Conservation (phyloP, 2,888 invertebrate genomes). For the Agonopterix arenella region DNA sequence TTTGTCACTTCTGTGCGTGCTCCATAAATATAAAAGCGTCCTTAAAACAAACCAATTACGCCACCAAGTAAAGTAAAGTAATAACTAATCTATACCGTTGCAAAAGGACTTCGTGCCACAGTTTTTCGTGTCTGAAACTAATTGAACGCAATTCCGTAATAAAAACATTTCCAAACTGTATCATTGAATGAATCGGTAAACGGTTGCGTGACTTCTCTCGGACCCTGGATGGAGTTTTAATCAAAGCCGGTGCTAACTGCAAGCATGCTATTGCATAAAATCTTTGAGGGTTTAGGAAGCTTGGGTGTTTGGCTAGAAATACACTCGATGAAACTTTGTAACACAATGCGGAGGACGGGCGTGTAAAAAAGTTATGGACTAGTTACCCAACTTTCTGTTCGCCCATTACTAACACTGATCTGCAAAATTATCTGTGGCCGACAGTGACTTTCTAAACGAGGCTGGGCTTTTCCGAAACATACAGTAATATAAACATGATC, state of each 20-base stretch:
- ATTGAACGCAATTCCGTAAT: constrained; percentile 44
- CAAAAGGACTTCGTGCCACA: constrained; percentile 27
- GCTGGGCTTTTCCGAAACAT: no score
- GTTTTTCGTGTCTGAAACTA: constrained; percentile 40
- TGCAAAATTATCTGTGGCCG: no score
- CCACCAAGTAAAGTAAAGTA: background rate
- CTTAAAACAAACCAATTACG: background rate
- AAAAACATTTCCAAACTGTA: constrained; percentile 38
- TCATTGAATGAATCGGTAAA: constrained; percentile 32
- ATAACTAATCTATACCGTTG: constrained; percentile 5
- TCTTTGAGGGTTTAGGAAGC: background rate
- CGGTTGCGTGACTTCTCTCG: constrained; percentile 36
- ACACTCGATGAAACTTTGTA: no score
- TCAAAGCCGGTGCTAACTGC: constrained; percentile 15
- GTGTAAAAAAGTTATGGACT: no score
- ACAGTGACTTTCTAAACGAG: no score
- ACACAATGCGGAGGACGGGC: no score
- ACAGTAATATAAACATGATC: no score
- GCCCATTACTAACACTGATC: no score
- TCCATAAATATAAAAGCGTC: no score
- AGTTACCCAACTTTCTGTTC: no score
- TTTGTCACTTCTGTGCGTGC: no score
- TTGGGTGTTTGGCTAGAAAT: background rate
- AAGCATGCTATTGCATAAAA: constrained; percentile 15
- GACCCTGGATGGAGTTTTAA: constrained; percentile 14